Percentiles rank a stretch among this genome's conserved stretches.
Conservation (phyloP, 2,888 invertebrate genomes). For the Nephrotoma guestfalica region DNA sequence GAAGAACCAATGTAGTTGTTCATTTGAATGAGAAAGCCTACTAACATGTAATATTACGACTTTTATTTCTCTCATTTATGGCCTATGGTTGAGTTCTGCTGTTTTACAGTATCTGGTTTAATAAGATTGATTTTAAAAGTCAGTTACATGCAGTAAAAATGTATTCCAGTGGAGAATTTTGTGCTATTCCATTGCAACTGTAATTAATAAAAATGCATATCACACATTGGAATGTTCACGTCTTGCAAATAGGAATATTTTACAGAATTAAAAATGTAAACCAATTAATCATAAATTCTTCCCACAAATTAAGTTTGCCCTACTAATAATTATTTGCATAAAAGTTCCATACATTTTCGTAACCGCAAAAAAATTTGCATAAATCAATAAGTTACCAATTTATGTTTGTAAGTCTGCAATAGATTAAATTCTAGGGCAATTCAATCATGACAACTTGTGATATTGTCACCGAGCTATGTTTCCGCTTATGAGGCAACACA, state of each 20-base stretch:
- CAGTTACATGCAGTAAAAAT: background rate
- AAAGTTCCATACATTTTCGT: background rate
- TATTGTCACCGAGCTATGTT: too few species aligned
- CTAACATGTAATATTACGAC: too few species aligned
- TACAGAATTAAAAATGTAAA: background rate
- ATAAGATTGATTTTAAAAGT: too few species aligned
- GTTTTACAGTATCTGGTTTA: too few species aligned
- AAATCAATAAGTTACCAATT: background rate
- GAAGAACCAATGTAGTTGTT: too few species aligned
- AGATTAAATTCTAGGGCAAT: background rate
- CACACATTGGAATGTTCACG: background rate
- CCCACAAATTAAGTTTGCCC: background rate
- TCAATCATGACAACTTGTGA: background rate
- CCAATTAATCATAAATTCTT: background rate
- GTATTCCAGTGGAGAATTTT: background rate
- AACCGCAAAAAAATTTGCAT: background rate
- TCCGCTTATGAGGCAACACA: background rate
- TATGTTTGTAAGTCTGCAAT: background rate
- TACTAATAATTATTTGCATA: background rate
- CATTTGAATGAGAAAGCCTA: too few species aligned
- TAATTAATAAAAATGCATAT: background rate
- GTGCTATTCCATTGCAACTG: background rate
- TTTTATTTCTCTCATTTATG: too few species aligned
- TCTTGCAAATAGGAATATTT: background rate
- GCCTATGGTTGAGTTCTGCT: too few species aligned